Percentiles rank a stretch among this genome's conserved stretches.
Conservation (phyloP, 2,797 vertebrate species). For the Anomalospiza imberbis region DNA sequence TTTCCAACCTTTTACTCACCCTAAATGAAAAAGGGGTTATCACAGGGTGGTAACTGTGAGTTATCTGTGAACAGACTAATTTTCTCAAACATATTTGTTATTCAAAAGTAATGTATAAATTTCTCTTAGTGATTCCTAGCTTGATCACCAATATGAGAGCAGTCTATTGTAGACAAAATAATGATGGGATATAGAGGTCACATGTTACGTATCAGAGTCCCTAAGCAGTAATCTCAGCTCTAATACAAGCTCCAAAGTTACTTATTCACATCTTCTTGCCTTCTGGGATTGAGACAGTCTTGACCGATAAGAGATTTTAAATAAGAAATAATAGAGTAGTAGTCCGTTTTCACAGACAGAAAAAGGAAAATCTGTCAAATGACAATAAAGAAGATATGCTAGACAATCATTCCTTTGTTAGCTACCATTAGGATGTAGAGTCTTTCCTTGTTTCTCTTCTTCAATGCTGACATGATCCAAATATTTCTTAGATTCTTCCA, state of each 20-base stretch:
- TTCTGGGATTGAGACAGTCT: neutral
- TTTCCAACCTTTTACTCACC: neutral
- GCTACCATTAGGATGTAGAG: neutral
- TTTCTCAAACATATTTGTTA: slow-evolving; percentile 35
- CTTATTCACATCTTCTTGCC: slow-evolving; percentile 9
- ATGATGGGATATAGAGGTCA: slow-evolving; percentile 1
- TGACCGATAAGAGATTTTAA: slow-evolving; percentile 29
- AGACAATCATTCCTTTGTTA: neutral
- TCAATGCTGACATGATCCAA: neutral
- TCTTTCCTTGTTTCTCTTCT: neutral
- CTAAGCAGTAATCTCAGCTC: neutral
- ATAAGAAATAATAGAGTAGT: neutral
- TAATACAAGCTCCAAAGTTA: neutral
- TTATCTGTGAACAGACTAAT: neutral
- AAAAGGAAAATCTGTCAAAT: slow-evolving; percentile 28
- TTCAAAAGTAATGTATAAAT: slow-evolving; percentile 26
- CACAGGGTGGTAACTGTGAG: neutral
- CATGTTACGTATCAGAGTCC: neutral
- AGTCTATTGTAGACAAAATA: slow-evolving; percentile 6
- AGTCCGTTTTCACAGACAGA: neutral
- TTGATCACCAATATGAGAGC: neutral
- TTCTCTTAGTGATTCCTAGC: slow-evolving; percentile 4
- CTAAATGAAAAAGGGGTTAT: neutral
- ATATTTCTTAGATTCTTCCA: neutral
- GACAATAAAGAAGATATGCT: neutral